Conservation (phyloP, 1,140 invertebrate species). For the Calycopis cecrops region DNA sequence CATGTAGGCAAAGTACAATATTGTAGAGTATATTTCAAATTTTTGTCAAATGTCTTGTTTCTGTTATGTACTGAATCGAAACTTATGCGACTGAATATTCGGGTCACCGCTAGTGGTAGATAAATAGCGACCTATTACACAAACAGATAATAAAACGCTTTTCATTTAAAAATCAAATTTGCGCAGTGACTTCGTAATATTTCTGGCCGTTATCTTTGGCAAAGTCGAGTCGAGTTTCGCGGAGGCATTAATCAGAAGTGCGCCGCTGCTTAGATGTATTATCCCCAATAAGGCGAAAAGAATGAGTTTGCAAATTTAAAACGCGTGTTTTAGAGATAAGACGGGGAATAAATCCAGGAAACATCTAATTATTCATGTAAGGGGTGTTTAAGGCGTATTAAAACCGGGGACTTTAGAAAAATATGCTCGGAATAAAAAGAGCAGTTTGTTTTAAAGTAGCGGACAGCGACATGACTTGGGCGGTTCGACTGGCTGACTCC, state of each 20-base stretch:
- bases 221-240: conserved; percentile 61
- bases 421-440: conserved; percentile 57
- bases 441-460: conserved; percentile 56
- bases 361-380: conserved; percentile 73
- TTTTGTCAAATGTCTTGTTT: no score
- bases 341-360: conserved; percentile 55
- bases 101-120: not conserved
- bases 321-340: conserved; percentile 68
- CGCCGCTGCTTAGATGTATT: conserved; percentile 64
- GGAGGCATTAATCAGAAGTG: conserved; percentile 70
- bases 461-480: conserved; percentile 57
- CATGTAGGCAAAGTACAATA: no score
- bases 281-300: conserved; percentile 69
- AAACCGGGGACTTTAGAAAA: conserved; percentile 58
- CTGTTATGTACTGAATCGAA: no score
- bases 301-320: conserved; percentile 72
- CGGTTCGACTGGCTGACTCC: conserved; percentile 25
- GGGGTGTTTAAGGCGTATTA: conserved; percentile 68
- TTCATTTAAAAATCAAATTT: conserved; percentile 58
- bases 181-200: conserved; percentile 66
- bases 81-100: no score
- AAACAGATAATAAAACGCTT: conserved; percentile 14
- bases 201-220: conserved; percentile 66
- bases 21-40: no score
- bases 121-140: not conserved